phyloP scores from a whole-genome alignment of 2,797 vertebrate species.

The Malurus splendens region DNA sequence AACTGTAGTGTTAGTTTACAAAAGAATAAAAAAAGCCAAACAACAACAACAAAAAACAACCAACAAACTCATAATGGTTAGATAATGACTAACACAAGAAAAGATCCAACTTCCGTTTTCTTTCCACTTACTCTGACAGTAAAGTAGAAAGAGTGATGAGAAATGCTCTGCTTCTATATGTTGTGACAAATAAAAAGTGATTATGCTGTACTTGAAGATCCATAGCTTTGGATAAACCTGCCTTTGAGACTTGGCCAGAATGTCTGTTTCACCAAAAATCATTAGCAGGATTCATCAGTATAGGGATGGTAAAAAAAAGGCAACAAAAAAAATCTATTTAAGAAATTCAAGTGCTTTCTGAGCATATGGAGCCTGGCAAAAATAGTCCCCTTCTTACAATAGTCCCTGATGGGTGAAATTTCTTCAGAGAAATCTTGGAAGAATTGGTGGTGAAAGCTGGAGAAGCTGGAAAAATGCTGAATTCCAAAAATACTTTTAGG shows the following conservation, averaged over 20 bases:
- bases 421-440: slow-evolving; percentile 21
- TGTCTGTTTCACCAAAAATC: slow-evolving; percentile 1
- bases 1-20: neutral
- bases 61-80: neutral
- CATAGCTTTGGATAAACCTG: neutral
- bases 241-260: slow-evolving; percentile 2
- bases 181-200: neutral
- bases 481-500: slow-evolving; percentile 5
- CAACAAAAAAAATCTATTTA: neutral
- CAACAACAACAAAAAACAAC: neutral
- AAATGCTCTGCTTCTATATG: neutral
- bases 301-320: neutral
- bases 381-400: slow-evolving; percentile 55
- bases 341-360: slow-evolving; percentile 37
- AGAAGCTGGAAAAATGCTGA: slow-evolving; percentile 24
- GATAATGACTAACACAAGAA: neutral
- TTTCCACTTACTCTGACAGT: neutral
- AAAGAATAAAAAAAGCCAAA: neutral
- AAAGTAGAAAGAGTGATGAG: neutral
- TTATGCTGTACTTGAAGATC: neutral
- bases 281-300: neutral
- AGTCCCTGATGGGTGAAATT: slow-evolving; percentile 30
- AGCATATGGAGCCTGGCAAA: slow-evolving; percentile 50
- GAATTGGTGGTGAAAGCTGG: slow-evolving; percentile 19
- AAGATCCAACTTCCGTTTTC: neutral